Conservation (phyloP, 2,113 vertebrate species). For the Sphaerodactylus townsendi region DNA sequence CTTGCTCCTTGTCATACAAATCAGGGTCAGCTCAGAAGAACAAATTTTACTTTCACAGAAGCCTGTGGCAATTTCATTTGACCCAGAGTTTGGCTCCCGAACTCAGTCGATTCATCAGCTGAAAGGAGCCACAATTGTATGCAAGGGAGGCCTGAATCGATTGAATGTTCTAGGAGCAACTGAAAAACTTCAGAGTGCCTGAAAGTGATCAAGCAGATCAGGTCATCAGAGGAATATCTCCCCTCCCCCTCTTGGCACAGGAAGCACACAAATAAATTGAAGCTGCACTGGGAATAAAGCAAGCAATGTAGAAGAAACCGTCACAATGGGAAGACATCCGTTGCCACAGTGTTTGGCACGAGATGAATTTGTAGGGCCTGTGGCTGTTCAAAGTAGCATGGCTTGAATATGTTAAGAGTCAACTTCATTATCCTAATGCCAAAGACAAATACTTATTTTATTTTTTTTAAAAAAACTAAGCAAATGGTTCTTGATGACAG, state of each 20-base stretch:
- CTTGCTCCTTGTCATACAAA: slow-evolving; percentile 45
- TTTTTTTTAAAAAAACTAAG: too few relatives aligned
- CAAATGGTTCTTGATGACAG: neutral
- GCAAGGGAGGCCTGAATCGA: neutral
- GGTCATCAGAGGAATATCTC: neutral
- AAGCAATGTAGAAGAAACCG: neutral
- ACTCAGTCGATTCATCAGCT: neutral
- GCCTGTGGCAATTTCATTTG: slow-evolving; percentile 7
- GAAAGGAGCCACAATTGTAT: slow-evolving; percentile 1
- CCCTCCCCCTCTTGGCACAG: neutral
- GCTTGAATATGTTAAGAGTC: neutral
- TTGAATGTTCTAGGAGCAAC: neutral
- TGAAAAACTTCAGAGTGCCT: neutral
- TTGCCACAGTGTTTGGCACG: neutral
- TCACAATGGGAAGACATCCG: neutral
- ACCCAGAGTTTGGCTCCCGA: neutral
- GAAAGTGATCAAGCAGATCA: neutral
- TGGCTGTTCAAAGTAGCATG: neutral
- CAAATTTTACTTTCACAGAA: slow-evolving; percentile 33
- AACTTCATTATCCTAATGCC: too few relatives aligned
- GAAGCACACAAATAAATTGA: neutral
- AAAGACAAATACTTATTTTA: neutral
- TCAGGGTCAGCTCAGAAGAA: slow-evolving; percentile 10
- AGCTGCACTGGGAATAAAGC: neutral
- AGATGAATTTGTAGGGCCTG: neutral